Percentiles rank a stretch among this genome's conserved stretches.
Evolutionary conservation across 2,888 invertebrate species (phyloP).

Genomic region (Lingula anatina): DNA sequence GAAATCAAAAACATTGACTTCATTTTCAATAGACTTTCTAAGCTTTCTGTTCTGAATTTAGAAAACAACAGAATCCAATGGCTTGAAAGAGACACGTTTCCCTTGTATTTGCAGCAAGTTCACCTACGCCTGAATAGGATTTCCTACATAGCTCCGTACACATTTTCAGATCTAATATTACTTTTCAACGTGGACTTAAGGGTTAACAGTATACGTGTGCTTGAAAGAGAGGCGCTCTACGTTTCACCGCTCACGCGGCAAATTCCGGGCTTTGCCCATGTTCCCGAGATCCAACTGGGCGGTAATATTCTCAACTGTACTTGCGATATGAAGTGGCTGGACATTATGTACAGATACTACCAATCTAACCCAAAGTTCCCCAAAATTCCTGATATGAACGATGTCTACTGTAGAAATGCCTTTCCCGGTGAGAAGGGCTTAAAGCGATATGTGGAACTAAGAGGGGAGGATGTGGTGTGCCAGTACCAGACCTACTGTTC

Average conservation of each 20-base stretch:
- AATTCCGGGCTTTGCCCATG: background rate
- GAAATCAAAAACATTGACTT: background rate
- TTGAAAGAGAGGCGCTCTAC: background rate
- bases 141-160: background rate
- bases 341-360: background rate
- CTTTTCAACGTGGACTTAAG: background rate
- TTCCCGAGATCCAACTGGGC: background rate
- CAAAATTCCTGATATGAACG: no score
- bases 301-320: conserved; percentile 1
- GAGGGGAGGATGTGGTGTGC: conserved; percentile 5
- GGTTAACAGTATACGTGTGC: background rate
- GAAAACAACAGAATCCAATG: background rate
- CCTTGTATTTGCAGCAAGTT: background rate
- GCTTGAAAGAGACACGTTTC: background rate
- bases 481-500: background rate
- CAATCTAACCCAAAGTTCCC: background rate
- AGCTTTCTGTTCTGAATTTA: background rate
- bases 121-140: background rate
- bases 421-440: no score
- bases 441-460: background rate
- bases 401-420: no score
- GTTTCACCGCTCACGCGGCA: background rate
- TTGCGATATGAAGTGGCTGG: conserved; percentile 2
- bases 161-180: background rate
- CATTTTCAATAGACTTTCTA: background rate